A percentile compares a stretch with the other conserved stretches of the same genome.
Conservation (phyloP, 2,888 invertebrate genomes). For the Nymphalis polychloros region DNA sequence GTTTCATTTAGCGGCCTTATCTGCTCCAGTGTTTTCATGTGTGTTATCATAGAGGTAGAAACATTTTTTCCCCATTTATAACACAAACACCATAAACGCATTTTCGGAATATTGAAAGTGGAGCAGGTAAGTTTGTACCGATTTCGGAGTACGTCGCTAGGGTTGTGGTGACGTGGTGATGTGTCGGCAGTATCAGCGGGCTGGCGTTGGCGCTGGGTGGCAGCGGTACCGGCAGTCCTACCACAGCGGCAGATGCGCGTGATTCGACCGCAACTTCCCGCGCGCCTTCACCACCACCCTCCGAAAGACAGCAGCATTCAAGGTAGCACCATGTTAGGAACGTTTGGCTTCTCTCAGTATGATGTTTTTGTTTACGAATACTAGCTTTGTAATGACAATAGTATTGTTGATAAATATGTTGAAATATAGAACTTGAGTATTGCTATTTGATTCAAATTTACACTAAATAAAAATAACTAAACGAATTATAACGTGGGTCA, state of each 20-base stretch:
- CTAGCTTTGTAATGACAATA: constrained; percentile 46
- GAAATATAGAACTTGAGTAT: not conserved
- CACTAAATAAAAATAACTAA: not conserved
- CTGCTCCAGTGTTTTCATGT: constrained; percentile 62
- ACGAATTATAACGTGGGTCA: not conserved
- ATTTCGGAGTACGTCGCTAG: constrained; percentile 59
- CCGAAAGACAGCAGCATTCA: constrained; percentile 75
- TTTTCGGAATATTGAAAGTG: constrained; percentile 44
- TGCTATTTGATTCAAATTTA: not conserved
- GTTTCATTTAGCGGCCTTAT: constrained; percentile 62
- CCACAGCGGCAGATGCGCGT: constrained; percentile 57
- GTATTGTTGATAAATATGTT: not conserved
- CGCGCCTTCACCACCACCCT: constrained; percentile 74
- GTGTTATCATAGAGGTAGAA: constrained; percentile 24
- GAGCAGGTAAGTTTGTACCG: constrained; percentile 68
- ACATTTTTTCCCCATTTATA: constrained; percentile 7
- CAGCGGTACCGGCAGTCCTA: constrained; percentile 72
- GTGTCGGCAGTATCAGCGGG: constrained; percentile 82
- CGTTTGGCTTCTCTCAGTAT: constrained; percentile 63
- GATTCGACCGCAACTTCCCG: constrained; percentile 72
- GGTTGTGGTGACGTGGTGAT: constrained; percentile 80
- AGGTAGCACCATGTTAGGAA: constrained; percentile 67
- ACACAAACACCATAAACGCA: constrained; percentile 3
- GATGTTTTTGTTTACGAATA: constrained; percentile 57
- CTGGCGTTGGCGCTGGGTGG: constrained; percentile 81